Base-by-base conservation (phyloP, 2,888 invertebrate genomes). In the Lochmaea crataegi region DNA sequence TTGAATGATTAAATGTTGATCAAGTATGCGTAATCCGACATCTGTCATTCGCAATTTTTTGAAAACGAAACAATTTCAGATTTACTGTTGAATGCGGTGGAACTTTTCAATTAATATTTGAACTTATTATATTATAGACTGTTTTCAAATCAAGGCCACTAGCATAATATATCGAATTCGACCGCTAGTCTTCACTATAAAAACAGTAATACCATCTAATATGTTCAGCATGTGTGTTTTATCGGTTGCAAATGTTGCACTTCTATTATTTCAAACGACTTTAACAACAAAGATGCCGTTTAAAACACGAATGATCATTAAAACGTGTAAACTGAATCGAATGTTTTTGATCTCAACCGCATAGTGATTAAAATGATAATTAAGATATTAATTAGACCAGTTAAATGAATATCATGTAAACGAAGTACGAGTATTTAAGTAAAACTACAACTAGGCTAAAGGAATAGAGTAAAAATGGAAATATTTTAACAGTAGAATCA, bases 211-310 rank as follows among this genome's bases (percentile, higher is more conserved):
- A 38, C 4, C 32, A 38, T n/a, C 12, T 26, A 60, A 60, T 32
- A 32, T 38, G 58, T 60, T 26, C n/a, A 60, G 7, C 58, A 60
- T 32, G 38, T 60, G 58, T 60, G 32, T 26, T 60, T 53, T 60
- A 60, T 60, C 12, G 32, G 14, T 4, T 38, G 38, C 58, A 60
- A 60, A 60, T 60, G 58, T 38, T 60, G 58, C 58, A 38, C 10
- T 60, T 60, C 32, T 38, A 60, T 16, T 60, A 38, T 38, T 12
- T 58, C 32, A 58, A 58, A 51, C n/a, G 51, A 51, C n/a, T 18
- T 32, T 9, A 60, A 32, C 32, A 38, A 60, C 60, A 60, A 60
- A 38, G 60, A 38, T 16, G 38, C 60, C 60, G 60, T 14, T 60
- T 38, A 10, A 32, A 16, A 11, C n/a, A 38, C 38, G 11, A 60